A percentile compares a stretch with the other conserved stretches of the same genome.
Evolutionary conservation across 1,140 invertebrate genomes (phyloP).

Genomic region (Apis dorsata): DNA sequence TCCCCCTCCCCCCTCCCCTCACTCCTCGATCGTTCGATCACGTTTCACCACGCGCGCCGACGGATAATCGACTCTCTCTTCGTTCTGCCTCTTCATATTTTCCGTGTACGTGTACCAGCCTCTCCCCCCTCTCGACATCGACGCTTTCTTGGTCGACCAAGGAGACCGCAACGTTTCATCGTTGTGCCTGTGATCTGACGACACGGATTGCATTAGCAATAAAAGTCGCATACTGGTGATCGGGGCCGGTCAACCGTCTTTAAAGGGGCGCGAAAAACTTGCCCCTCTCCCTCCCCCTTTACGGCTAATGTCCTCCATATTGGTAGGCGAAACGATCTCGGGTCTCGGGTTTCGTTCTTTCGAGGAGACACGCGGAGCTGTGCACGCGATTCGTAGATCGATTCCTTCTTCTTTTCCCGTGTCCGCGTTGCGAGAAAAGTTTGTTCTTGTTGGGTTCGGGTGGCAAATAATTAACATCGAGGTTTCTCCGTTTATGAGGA

Average conservation of each 20-base stretch:
- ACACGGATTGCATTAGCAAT: slow-evolving; percentile 64
- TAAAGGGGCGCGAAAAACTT: slow-evolving; percentile 64
- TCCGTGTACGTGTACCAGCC: slow-evolving; percentile 10
- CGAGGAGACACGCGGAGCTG: background rate
- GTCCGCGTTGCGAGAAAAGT: background rate
- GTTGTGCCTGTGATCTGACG: slow-evolving; percentile 7
- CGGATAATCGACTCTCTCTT: slow-evolving; percentile 36
- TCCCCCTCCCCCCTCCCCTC: slow-evolving; percentile 42
- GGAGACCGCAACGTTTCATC: slow-evolving; percentile 19
- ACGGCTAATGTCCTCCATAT: background rate
- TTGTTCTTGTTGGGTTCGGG: too few species aligned
- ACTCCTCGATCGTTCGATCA: slow-evolving; percentile 21
- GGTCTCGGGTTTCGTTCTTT: background rate
- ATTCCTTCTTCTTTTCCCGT: background rate
- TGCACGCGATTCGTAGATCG: background rate
- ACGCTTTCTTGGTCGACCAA: background rate
- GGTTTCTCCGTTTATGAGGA: too few species aligned
- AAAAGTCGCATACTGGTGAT: slow-evolving; percentile 54
- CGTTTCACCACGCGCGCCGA: slow-evolving; percentile 46
- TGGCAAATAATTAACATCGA: background rate
- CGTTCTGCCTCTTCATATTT: slow-evolving; percentile 47
- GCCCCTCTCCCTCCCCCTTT: slow-evolving; percentile 20
- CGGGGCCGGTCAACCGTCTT: slow-evolving; percentile 23
- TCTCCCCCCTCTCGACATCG: background rate
- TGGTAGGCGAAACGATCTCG: background rate